Evolutionary conservation across 2,888 invertebrate species (phyloP), one percentile per base, ranked within the genome.

Genomic region (Drosophila ustulata): DNA sequence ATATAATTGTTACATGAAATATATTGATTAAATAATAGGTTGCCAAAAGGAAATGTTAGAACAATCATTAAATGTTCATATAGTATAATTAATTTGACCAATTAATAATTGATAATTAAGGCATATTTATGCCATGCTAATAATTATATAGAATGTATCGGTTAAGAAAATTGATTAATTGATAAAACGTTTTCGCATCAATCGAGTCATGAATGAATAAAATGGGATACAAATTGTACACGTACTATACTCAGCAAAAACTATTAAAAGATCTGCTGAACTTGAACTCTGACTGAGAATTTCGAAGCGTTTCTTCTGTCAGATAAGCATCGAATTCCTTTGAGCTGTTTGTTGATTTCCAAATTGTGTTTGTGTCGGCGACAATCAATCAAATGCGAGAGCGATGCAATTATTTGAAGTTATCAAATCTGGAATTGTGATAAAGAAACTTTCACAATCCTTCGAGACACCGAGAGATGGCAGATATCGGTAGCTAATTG

Each of bases 361-460:
- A 49, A 30, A 9, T 8, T 46, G 11, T 30, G n/a, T 26, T 26
- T 26, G n/a, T n/a, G 25, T 4, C 30, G n/a, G 4, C 13, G 18
- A 34, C 49, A 50, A 32, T 51, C 23, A 37, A 51, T 25, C 37
- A 34, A 37, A 25, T 23, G 34, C 4, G 25, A 25, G 34, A 26
- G 25, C 25, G 11, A 37, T n/a, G 25, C 23, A 18, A 51, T 47
- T 28, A 28, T 47, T 47, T 28, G 6, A 52, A 4, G 47, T 63
- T 32, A 52, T 46, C 45, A 53, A 41, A 52, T 39, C 61, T 13
- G 3, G 25, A 45, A 28, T 34, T 18, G 57, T 28, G 30, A 32
- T 58, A 59, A 50, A 32, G 39, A 26, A 62, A 47, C 62, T 62
- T 62, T 62, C 62, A 46, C 53, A 62, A 47, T 62, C 53, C 62